Conservation (phyloP, 1,140 invertebrate species). For the Arctopsyche grandis region DNA sequence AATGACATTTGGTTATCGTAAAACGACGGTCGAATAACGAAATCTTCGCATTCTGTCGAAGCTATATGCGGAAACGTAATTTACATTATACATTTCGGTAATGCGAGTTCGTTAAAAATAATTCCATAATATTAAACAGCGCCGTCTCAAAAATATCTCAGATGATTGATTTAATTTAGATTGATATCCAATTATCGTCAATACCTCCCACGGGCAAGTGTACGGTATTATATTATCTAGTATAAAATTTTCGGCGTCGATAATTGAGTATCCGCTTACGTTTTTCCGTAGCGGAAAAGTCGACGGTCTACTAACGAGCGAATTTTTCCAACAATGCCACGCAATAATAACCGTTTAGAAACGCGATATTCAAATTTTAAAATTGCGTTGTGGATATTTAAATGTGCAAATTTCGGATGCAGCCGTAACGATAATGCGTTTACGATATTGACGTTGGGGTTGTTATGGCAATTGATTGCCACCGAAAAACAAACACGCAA, state of each 20-base stretch:
- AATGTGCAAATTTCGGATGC: not conserved
- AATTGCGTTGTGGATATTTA: not conserved
- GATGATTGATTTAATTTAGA: not conserved
- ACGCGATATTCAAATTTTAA: too few species aligned
- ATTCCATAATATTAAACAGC: too few species aligned
- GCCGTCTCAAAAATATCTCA: too few species aligned
- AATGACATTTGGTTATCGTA: too few species aligned
- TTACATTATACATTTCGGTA: too few species aligned
- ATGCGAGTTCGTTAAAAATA: too few species aligned
- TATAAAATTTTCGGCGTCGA: not conserved
- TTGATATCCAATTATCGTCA: not conserved
- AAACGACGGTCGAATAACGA: too few species aligned
- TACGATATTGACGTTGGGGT: too few species aligned
- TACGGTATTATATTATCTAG: not conserved
- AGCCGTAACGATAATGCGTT: not conserved
- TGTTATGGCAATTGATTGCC: not conserved
- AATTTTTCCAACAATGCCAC: not conserved
- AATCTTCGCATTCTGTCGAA: too few species aligned
- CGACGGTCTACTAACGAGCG: not conserved
- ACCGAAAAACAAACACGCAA: not conserved
- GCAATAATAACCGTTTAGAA: too few species aligned
- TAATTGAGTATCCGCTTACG: slow-evolving; percentile 22
- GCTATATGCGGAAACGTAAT: too few species aligned
- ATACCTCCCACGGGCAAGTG: not conserved
- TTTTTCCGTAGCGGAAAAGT: not conserved